Evolutionary conservation across 1,140 invertebrate genomes (phyloP).

Genomic region (Rhagoletis zephyria): DNA sequence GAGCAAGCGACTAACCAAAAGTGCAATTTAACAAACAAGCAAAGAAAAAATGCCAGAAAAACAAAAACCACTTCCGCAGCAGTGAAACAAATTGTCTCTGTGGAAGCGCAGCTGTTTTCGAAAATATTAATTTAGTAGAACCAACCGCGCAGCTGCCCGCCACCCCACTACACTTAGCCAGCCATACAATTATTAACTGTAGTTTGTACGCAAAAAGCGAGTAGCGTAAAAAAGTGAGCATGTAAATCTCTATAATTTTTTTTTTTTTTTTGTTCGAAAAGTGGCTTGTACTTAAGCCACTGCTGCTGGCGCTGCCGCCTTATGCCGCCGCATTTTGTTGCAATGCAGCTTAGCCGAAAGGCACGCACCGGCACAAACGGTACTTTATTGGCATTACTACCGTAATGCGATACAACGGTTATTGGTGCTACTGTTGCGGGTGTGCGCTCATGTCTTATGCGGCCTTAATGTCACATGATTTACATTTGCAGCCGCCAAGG

Average conservation of each 20-base stretch:
- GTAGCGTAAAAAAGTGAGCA: not conserved
- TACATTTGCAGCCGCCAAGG: constrained; percentile 28
- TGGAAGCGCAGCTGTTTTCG: constrained; percentile 37
- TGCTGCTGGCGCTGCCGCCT: not conserved
- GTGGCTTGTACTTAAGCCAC: constrained; percentile 29
- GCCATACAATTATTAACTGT: constrained; percentile 28
- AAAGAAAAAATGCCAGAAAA: not conserved
- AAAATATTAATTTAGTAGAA: constrained; percentile 51
- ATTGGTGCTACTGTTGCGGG: not conserved
- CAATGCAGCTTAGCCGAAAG: constrained; percentile 43
- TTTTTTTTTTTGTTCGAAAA: constrained; percentile 30
- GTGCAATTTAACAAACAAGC: constrained; percentile 18
- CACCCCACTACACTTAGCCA: constrained; percentile 33
- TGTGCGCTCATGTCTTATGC: constrained; percentile 37
- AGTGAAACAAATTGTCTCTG: constrained; percentile 28
- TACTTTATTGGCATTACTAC: constrained; percentile 27
- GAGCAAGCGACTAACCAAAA: constrained; percentile 15
- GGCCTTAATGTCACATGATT: constrained; percentile 50
- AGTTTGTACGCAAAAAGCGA: not conserved
- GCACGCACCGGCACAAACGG: constrained; percentile 13
- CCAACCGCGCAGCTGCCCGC: constrained; percentile 30
- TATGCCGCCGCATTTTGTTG: constrained; percentile 27
- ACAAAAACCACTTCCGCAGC: not conserved
- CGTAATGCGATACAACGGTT: constrained; percentile 37
- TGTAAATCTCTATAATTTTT: not conserved